Evolutionary conservation across 2,797 vertebrate species (phyloP).

Genomic region (Periparus ater): DNA sequence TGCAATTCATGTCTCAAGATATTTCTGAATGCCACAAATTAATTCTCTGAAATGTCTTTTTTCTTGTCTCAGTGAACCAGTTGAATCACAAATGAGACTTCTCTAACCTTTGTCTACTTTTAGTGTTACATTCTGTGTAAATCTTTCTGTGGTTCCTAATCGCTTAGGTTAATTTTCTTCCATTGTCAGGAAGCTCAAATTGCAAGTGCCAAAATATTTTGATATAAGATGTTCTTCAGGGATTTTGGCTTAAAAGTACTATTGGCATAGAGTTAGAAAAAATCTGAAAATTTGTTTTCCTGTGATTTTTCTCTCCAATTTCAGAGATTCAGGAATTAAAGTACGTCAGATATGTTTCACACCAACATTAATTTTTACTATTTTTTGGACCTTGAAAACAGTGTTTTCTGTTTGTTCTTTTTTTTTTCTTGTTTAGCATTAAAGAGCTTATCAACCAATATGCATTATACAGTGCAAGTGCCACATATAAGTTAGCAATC

Average conservation of each 20-base stretch:
- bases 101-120: background rate
- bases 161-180: background rate
- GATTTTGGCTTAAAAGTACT: background rate
- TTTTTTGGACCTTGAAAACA: background rate
- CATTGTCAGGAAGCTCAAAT: background rate
- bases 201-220: background rate
- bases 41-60: background rate
- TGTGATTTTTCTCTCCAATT: background rate
- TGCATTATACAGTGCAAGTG: fast-evolving
- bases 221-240: background rate
- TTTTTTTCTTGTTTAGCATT: background rate
- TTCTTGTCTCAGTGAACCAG: background rate
- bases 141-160: background rate
- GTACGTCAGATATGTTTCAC: background rate
- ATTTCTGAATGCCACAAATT: background rate
- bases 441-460: background rate
- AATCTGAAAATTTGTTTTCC: background rate
- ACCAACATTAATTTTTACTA: background rate
- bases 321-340: background rate
- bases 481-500: background rate
- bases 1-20: background rate
- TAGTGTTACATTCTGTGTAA: background rate
- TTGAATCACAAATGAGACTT: background rate
- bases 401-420: background rate
- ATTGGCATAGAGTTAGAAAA: background rate